A percentile compares a stretch with the other conserved stretches of the same genome.
Evolutionary conservation across 2,888 invertebrate species (phyloP).

Genomic region (Epirrita christyi): DNA sequence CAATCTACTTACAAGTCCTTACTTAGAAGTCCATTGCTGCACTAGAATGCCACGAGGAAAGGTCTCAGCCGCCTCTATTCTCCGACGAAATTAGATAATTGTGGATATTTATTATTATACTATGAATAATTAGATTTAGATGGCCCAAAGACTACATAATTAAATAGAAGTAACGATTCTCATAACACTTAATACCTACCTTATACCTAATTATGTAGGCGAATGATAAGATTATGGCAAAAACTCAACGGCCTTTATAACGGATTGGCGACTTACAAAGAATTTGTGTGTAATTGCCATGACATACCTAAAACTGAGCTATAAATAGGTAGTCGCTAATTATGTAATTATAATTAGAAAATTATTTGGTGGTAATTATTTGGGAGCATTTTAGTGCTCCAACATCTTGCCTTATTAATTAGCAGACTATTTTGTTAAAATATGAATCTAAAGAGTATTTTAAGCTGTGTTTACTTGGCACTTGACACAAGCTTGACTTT

Average conservation of each 20-base stretch:
- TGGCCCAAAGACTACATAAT: too few relatives aligned
- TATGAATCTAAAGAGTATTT: too few relatives aligned
- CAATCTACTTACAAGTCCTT: too few relatives aligned
- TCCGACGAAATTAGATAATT: too few relatives aligned
- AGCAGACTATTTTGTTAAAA: constrained; percentile 9
- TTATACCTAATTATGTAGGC: constrained; percentile 4
- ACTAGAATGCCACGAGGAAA: too few relatives aligned
- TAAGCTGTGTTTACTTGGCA: too few relatives aligned
- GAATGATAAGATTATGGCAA: constrained; percentile 3
- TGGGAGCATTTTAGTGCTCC: constrained; percentile 24
- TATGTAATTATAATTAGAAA: constrained; percentile 44
- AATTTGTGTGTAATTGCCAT: constrained; percentile 46
- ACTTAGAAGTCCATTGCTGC: too few relatives aligned
- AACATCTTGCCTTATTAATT: constrained; percentile 19
- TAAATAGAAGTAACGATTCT: neutral
- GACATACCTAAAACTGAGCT: constrained; percentile 44
- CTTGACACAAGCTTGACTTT: too few relatives aligned
- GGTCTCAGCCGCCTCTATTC: too few relatives aligned
- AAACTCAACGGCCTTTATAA: constrained; percentile 2
- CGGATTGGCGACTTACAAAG: neutral
- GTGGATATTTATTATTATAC: too few relatives aligned
- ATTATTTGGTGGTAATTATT: constrained; percentile 25
- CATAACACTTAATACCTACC: neutral
- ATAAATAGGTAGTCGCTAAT: constrained; percentile 31
- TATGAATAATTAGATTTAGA: too few relatives aligned